Base-by-base conservation (phyloP, 1,140 invertebrate species). In the Cherax destructor region DNA sequence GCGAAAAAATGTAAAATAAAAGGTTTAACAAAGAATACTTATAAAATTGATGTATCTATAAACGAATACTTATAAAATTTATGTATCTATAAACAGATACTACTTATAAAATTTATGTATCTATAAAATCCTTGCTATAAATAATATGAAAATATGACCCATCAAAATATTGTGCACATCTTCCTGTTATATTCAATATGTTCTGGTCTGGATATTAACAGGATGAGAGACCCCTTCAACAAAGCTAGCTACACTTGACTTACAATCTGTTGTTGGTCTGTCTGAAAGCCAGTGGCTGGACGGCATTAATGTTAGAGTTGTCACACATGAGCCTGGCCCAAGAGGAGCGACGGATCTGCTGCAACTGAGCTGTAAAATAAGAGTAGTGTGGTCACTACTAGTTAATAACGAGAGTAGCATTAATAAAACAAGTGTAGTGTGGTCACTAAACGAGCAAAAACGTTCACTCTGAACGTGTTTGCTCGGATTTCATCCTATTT, bases 321-420 rank as follows among this genome's bases (percentile, higher is more conserved):
- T 79, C 77, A 93, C 96, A 96, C 11, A 96, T 83, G 24, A 96
- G 94, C 76, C 95, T 93, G 30, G 95, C 94, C 76, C 96, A 93
- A 86, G 95, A 95, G 6, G 95, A 93, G 92, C 95, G 95, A 59
- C 95, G 94, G 49, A 96, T 94, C 94, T 96, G 94, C 21, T 94
- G 92, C 80, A 96, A 94, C 95, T 96, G 96, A 74, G 94, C 96
- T 83, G 96, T 93, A n/a, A 61, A 30, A 74, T 52, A 88, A 69
- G 9, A 79, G 52, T 56, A 10, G 6, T 56, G 52, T 9, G 18
- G 49, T 30, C 30, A 41, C 16, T 18, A 78, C 30, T 30, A 30
- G 18, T 13, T 16, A 10, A 5, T 9, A 41, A 6, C 6, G 76
- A 41, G 30, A 41, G 76, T 47, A 6, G 49, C 30, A 41, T 41